Percentiles rank a stretch among this genome's conserved stretches.
Evolutionary conservation across 2,113 vertebrate species (phyloP).

Genomic region (Salminus brasiliensis): DNA sequence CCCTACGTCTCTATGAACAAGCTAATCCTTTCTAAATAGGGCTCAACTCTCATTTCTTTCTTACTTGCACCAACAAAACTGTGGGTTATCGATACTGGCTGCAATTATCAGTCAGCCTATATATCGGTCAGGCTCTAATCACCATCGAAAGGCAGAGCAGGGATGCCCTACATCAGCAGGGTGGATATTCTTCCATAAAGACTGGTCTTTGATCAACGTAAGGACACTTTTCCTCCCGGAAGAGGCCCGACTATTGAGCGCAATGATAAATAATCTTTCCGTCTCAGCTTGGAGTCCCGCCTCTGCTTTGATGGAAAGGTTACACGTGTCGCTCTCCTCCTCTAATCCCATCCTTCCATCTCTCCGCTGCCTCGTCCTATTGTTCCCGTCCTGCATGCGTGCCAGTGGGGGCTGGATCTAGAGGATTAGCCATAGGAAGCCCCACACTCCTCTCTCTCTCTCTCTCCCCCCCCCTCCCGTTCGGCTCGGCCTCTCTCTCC

Average conservation of each 20-base stretch:
- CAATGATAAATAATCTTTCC: slow-evolving; percentile 34
- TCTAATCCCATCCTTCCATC: slow-evolving; percentile 22
- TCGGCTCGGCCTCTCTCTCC: slow-evolving; percentile 12
- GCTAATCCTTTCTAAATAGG: too few species aligned
- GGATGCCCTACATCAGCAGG: background rate
- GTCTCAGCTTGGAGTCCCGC: slow-evolving; percentile 27
- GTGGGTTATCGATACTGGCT: too few species aligned
- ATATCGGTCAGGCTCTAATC: background rate
- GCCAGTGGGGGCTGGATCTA: slow-evolving; percentile 15
- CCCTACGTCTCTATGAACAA: too few species aligned
- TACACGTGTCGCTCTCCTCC: slow-evolving; percentile 37
- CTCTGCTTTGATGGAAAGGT: slow-evolving; percentile 25
- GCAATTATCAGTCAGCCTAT: too few species aligned
- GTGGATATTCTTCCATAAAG: background rate
- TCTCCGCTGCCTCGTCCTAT: slow-evolving; percentile 19
- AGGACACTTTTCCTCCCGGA: background rate
- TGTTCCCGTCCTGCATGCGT: slow-evolving; percentile 32
- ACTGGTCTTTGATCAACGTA: background rate
- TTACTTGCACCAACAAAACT: too few species aligned
- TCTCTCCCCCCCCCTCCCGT: background rate
- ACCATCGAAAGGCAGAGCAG: background rate
- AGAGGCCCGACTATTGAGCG: slow-evolving; percentile 26
- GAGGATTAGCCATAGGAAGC: slow-evolving; percentile 47
- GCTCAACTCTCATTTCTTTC: too few species aligned
- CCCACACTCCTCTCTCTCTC: slow-evolving; percentile 13